These are phyloP conservation scores for Neotoma lepida DNA, from an alignment of 2,113 vertebrate species.

Conservation along the genomic window DNA sequence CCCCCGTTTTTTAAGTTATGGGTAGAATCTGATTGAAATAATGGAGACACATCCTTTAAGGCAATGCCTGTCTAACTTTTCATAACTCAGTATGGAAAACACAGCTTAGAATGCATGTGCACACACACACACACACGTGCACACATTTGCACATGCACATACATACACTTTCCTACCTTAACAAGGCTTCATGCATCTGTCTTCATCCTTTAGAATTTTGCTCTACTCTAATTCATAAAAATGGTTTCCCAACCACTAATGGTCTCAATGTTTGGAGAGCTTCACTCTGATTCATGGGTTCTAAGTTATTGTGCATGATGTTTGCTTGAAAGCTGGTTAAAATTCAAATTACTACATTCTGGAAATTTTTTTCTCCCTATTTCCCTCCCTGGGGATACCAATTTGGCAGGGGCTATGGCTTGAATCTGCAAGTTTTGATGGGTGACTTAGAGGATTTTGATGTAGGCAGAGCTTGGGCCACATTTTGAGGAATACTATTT, in stretches of 20 bases:
- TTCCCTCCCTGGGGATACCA: background rate
- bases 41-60: background rate
- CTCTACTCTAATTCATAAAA: slow-evolving; percentile 15
- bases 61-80: background rate
- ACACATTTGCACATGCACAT: background rate
- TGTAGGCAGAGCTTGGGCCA: slow-evolving; percentile 4
- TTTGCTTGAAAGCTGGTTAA: background rate
- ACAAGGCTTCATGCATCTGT: slow-evolving; percentile 15
- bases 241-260: background rate
- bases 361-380: background rate
- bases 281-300: background rate
- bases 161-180: background rate
- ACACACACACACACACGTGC: background rate
- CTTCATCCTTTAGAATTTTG: background rate
- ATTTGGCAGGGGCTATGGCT: background rate
- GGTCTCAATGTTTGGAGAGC: background rate
- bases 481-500: slow-evolving; percentile 5
- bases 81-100: background rate
- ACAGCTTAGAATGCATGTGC: background rate
- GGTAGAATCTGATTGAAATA: slow-evolving; percentile 49
- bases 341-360: background rate
- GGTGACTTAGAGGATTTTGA: background rate
- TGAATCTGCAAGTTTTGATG: slow-evolving; percentile 7
- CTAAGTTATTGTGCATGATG: background rate
- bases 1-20: slow-evolving; percentile 30